These are phyloP conservation scores for Philonicus albiceps DNA, from an alignment of 2,888 invertebrate species.

Conservation along the genomic window DNA sequence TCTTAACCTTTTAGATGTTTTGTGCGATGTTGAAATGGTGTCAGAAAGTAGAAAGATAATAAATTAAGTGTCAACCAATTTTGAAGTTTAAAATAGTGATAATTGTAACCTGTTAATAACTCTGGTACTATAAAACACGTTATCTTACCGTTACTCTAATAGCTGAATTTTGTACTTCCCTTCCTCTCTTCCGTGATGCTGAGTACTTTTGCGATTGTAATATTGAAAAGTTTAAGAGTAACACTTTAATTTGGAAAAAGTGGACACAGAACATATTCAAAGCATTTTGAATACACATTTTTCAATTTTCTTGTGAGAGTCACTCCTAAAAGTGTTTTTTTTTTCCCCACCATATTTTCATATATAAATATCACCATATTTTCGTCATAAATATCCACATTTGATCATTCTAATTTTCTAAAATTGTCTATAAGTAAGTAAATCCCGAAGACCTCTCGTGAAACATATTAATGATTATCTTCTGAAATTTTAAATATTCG, in stretches of 20 bases:
- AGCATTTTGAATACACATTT: too few species aligned
- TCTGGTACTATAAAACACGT: not conserved
- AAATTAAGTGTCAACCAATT: not conserved
- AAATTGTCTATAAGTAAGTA: too few species aligned
- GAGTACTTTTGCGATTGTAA: not conserved
- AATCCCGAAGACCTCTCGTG: too few species aligned
- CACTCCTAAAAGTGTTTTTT: too few species aligned
- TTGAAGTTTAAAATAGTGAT: not conserved
- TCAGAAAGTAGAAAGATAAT: not conserved
- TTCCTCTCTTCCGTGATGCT: not conserved
- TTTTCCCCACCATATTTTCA: too few species aligned
- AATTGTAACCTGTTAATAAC: too few species aligned
- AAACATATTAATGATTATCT: too few species aligned
- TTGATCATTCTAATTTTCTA: too few species aligned
- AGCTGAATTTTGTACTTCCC: not conserved
- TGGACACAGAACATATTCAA: not conserved
- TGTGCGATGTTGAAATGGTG: not conserved
- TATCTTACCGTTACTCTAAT: not conserved
- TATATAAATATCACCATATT: too few species aligned
- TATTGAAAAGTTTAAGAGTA: not conserved
- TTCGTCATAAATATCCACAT: too few species aligned
- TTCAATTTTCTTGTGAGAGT: too few species aligned
- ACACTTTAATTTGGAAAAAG: not conserved
- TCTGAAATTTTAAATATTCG: too few species aligned
- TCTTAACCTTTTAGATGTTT: constrained; percentile 49